Base-by-base conservation (phyloP, 2,888 invertebrate species). In the Lingula anatina region DNA sequence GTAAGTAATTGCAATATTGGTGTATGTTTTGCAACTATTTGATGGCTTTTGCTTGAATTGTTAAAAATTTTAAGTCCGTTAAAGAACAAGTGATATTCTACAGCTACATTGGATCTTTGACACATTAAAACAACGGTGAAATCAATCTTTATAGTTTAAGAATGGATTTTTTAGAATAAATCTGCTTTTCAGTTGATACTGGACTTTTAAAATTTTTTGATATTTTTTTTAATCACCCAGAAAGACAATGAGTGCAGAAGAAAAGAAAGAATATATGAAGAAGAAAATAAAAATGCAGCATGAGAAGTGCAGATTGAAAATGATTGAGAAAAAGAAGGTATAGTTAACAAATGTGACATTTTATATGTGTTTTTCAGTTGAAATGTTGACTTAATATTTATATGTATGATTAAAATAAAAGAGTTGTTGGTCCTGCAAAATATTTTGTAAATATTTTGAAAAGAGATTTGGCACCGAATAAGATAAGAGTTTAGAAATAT, bases 191-290 rank as follows among this genome's bases (percentile, higher is more conserved):
- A n/a, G n/a, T n/a, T n/a, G n/a, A n/a, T n/a, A n/a, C n/a, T n/a
- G n/a, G n/a, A n/a, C n/a, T n/a, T n/a, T n/a, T n/a, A n/a, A n/a
- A n/a, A n/a, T n/a, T n/a, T n/a, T n/a, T n/a, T n/a, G n/a, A n/a
- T n/a, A n/a, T n/a, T 23, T 15, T 38, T 20, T n/a, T 25, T 42
- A 21, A 41, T 15, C 47, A 51, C 53, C 20, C 54, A 72, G 72
- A 35, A 61, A 64, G 12, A 61, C 57, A 47, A 75, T 75, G 75
- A 64, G 63, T 12, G 62, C 64, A 21, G 62, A 64, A 23, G 65
- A 75, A 53, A 59, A 60, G 47, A 66, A 68, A 43, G 64, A 56
- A 20, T 71, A 71, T 54, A 41, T 66, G 38, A 56, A 53, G 39
- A 57, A 66, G 48, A 62, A 67, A 52, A 60, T 59, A 47, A 54